Evolutionary conservation across 1,140 invertebrate genomes (phyloP), one percentile per base, ranked within the genome.

Genomic region (Oryzaephilus surinamensis): DNA sequence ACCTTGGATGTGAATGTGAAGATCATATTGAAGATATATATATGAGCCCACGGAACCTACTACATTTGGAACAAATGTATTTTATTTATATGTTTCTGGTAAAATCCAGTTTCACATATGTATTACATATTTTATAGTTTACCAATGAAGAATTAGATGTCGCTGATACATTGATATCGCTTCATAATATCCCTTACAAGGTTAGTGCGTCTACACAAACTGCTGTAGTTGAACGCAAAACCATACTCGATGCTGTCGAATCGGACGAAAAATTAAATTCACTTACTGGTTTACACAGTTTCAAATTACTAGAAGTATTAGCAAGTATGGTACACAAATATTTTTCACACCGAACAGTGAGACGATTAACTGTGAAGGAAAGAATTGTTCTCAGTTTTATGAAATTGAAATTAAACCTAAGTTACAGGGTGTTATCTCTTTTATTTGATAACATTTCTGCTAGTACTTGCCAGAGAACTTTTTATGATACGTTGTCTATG

Each of bases 321-420:
- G 15, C 21, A 32, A 18, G 15, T 14, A n/a, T 32, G 8, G 12
- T 24, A 21, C 20, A 10, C 7, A 21, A 4, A 6, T 20, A 15
- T 14, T n/a, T 13, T 14, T 8, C n/a, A n/a, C 8, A 20, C 21
- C 16, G 24, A 34, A 10, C 16, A 20, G 17, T 2, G 2, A 16
- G 26, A 8, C 10, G 23, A n/a, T 6, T 28, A 19, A 11, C 7
- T 36, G 16, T 42, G 2, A 19, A 21, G 13, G n/a, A 18, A 1
- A 30, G 40, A 16, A 5, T 42, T 2, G 17, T 42, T 18, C 15
- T 42, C n/a, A 15, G 14, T 14, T 36, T 42, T 12, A 36, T 35
- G 11, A 42, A 42, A 37, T 37, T 42, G n/a, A 42, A 42, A 11
- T 13, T 28, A 8, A 30, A 37, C 30, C 11, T 42, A 15, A 26